These are phyloP conservation scores for Ia io DNA, from an alignment of 2,113 vertebrate species.

Conservation along the genomic window DNA sequence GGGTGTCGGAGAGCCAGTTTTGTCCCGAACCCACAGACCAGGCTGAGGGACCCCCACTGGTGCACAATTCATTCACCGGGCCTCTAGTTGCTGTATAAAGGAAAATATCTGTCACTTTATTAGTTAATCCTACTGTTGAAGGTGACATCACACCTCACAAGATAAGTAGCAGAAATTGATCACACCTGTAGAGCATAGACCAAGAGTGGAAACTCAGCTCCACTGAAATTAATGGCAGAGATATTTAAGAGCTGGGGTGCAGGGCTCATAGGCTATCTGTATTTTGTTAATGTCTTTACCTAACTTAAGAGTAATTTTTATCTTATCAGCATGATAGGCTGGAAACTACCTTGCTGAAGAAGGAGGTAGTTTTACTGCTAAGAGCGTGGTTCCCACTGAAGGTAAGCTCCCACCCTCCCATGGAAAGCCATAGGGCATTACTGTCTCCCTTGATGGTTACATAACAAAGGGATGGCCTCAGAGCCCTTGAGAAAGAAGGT, in stretches of 20 bases:
- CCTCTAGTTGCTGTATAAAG: too few species aligned
- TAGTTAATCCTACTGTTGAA: background rate
- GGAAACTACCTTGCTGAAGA: background rate
- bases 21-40: too few species aligned
- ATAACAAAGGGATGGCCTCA: background rate
- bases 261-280: background rate
- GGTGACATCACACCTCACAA: background rate
- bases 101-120: too few species aligned
- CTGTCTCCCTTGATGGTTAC: background rate
- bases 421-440: background rate
- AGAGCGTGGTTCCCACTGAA: background rate
- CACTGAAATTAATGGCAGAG: background rate
- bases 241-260: background rate
- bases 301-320: background rate
- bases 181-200: background rate
- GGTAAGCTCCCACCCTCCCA: fast-evolving
- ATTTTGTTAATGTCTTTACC: background rate
- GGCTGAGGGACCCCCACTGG: too few species aligned
- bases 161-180: background rate
- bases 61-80: too few species aligned
- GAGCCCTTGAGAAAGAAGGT: background rate
- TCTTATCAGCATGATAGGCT: background rate
- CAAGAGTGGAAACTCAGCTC: background rate
- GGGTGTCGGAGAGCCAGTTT: too few species aligned
- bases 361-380: background rate